Conservation (phyloP, 1,140 invertebrate genomes). For the Theocolax elegans region DNA sequence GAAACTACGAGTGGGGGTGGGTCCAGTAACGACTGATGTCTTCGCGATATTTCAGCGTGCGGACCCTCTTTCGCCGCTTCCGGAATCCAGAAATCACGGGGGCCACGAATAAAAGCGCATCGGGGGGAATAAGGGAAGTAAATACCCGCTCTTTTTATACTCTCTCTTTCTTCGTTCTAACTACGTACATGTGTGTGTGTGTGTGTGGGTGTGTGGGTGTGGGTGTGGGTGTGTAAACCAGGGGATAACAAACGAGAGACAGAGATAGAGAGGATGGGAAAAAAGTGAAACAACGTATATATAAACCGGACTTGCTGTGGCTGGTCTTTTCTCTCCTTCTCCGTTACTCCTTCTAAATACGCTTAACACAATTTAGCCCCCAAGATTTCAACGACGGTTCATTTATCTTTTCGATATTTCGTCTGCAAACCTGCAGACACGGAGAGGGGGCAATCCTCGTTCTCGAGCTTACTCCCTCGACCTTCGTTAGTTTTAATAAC, state of each 20-base stretch:
- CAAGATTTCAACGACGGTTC: background rate
- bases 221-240: background rate
- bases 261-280: background rate
- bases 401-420: too few species aligned
- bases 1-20: background rate
- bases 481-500: too few species aligned
- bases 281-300: background rate
- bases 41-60: constrained; percentile 51
- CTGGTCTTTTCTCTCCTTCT: background rate
- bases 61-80: constrained; percentile 24
- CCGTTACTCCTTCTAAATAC: constrained; percentile 13
- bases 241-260: background rate
- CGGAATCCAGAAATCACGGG: constrained; percentile 33
- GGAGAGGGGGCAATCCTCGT: too few species aligned
- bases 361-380: background rate
- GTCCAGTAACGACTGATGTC: constrained; percentile 52
- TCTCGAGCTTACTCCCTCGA: too few species aligned
- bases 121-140: background rate
- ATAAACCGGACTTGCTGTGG: background rate
- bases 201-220: too few species aligned
- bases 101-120: constrained; percentile 24
- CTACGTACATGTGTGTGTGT: background rate
- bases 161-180: background rate
- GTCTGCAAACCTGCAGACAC: too few species aligned
- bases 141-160: constrained; percentile 14